These are phyloP conservation scores for Aurelia coerulea DNA, from an alignment of 30 jellyfish, hydroid and myxozoan genomes.

Conservation along the genomic window DNA sequence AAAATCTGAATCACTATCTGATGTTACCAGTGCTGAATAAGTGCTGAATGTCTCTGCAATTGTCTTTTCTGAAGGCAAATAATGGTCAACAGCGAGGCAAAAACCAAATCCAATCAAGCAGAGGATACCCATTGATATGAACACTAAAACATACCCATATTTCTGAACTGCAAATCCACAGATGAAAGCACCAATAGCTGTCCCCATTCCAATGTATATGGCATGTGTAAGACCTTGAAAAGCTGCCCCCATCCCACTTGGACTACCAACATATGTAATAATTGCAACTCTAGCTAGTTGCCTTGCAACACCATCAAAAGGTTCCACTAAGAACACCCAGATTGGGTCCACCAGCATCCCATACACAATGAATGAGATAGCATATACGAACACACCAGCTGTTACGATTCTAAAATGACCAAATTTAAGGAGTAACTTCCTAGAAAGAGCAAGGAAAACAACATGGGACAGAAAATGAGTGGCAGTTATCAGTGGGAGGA, in stretches of 20 bases:
- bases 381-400: conserved; percentile 74
- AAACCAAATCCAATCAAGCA: conserved; percentile 75
- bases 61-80: conserved; percentile 56
- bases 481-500: conserved; percentile 60
- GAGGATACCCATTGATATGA: conserved; percentile 62
- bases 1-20: conserved; percentile 67
- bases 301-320: conserved; percentile 78
- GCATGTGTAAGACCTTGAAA: conserved; percentile 89
- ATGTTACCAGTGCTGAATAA: conserved; percentile 26
- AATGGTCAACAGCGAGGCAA: conserved; percentile 62
- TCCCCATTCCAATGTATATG: conserved; percentile 84
- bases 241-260: conserved; percentile 89
- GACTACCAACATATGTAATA: conserved; percentile 90
- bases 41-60: conserved; percentile 62
- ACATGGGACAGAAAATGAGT: conserved; percentile 76
- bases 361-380: conserved; percentile 61
- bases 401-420: conserved; percentile 53
- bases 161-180: conserved; percentile 65
- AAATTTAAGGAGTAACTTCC: conserved; percentile 39
- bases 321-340: conserved; percentile 79
- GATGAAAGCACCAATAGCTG: conserved; percentile 73
- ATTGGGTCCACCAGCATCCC: conserved; percentile 66
- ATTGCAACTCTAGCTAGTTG: conserved; percentile 63
- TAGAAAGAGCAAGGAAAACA: conserved; percentile 65
- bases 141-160: conserved; percentile 75